A percentile compares a stretch with the other conserved stretches of the same genome.
These are phyloP conservation scores for Acipenser oxyrinchus DNA, from an alignment of 2,797 vertebrate species.

Conservation along the genomic window DNA sequence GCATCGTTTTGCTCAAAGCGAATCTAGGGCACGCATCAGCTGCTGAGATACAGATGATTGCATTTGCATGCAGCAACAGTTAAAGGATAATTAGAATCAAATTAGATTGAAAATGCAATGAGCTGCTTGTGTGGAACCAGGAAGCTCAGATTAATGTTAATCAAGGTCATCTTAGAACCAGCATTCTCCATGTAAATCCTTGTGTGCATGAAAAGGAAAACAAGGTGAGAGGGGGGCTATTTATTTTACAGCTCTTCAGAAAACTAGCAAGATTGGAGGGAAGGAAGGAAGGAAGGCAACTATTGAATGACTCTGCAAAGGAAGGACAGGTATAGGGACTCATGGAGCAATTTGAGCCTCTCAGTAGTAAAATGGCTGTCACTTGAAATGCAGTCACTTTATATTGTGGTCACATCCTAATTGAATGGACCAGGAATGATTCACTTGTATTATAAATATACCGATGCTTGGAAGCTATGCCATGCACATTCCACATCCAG, in stretches of 20 bases:
- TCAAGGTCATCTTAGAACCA: conserved; percentile 1
- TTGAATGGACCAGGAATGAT: too few relatives aligned
- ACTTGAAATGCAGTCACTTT: conserved; percentile 42
- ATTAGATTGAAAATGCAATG: conserved; percentile 48
- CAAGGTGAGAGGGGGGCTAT: neutral
- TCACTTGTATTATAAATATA: too few relatives aligned
- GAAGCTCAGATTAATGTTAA: conserved; percentile 24
- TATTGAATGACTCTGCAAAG: neutral
- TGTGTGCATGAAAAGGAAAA: conserved; percentile 17
- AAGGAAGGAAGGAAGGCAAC: neutral
- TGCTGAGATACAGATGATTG: conserved; percentile 45
- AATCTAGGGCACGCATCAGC: conserved; percentile 25
- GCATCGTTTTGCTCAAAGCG: conserved; percentile 13
- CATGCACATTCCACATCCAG: too few relatives aligned
- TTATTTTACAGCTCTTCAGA: too few relatives aligned
- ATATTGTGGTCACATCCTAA: conserved; percentile 22
- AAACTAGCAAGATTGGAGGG: too few relatives aligned
- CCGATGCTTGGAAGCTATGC: too few relatives aligned
- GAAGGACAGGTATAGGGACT: conserved; percentile 25
- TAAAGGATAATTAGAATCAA: conserved; percentile 59
- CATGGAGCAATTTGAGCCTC: conserved; percentile 43
- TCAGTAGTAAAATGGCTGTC: conserved; percentile 40
- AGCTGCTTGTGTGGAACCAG: conserved; percentile 38
- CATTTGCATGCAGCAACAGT: conserved; percentile 45
- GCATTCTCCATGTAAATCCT: conserved; percentile 29